These are phyloP conservation scores for Sarcophaga rosellei DNA, from an alignment of 2,888 invertebrate genomes.

Conservation along the genomic window DNA sequence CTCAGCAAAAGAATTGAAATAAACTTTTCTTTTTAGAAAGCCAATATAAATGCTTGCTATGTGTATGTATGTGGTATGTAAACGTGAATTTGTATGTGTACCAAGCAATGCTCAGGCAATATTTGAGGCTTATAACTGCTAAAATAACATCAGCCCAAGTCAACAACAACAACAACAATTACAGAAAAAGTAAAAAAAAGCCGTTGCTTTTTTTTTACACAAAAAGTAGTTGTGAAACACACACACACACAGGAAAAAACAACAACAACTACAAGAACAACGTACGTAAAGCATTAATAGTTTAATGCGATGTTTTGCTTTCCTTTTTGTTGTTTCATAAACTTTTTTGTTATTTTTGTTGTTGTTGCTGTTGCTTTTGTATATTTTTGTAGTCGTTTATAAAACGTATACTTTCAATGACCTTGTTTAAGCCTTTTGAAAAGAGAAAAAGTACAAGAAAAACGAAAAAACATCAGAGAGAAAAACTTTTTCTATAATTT, in stretches of 20 bases:
- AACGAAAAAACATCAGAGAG: no score
- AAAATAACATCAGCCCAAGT: neutral
- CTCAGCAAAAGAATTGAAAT: slow-evolving; percentile 40
- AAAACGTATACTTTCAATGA: slow-evolving; percentile 48
- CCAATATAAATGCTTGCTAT: neutral
- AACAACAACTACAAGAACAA: neutral
- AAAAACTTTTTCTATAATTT: neutral
- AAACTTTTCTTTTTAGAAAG: slow-evolving; percentile 30
- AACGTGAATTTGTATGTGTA: neutral
- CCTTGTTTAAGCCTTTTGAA: slow-evolving; percentile 35
- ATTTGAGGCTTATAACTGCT: slow-evolving; percentile 47
- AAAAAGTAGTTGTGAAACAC: neutral
- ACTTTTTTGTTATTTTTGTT: neutral
- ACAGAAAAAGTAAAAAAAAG: neutral
- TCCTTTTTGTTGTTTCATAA: neutral
- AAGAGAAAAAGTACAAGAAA: neutral
- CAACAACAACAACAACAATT: neutral
- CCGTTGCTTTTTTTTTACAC: slow-evolving; percentile 12
- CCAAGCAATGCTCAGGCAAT: slow-evolving; percentile 7
- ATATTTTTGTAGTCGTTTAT: neutral
- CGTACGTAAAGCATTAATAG: neutral
- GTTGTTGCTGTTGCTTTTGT: neutral
- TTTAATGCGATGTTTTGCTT: no score
- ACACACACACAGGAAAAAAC: neutral
- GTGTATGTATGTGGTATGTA: no score